Conservation (phyloP, 2,113 vertebrate genomes). For the Cichladusa arquata region DNA sequence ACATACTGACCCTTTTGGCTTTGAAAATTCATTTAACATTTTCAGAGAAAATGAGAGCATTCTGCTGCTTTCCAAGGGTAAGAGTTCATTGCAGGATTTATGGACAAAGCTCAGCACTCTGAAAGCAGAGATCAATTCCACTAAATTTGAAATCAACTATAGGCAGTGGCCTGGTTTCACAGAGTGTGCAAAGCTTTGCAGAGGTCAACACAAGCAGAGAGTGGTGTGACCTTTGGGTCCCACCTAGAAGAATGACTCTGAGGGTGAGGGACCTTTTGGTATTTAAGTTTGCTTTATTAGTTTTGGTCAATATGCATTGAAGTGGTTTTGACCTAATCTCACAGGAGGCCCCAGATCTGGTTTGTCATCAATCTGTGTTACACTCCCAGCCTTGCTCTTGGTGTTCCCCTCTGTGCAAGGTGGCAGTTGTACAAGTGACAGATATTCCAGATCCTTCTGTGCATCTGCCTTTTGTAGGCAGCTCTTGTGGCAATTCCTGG, state of each 20-base stretch:
- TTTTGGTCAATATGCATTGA: constrained; percentile 27
- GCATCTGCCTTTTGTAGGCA: background rate
- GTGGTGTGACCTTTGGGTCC: constrained; percentile 46
- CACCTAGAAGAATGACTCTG: background rate
- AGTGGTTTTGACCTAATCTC: constrained; percentile 39
- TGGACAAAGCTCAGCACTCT: constrained; percentile 21
- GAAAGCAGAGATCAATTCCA: constrained; percentile 64
- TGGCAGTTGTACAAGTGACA: background rate
- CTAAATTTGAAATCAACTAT: constrained; percentile 46
- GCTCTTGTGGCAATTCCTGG: background rate
- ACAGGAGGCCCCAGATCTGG: background rate
- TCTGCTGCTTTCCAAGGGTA: constrained; percentile 38
- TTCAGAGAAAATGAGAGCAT: constrained; percentile 25
- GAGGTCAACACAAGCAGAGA: constrained; percentile 9
- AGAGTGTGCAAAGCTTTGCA: background rate
- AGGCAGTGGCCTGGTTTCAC: constrained; percentile 21
- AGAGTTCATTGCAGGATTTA: constrained; percentile 63
- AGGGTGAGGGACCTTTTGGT: constrained; percentile 58
- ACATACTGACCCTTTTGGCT: constrained; percentile 5
- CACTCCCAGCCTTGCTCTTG: background rate
- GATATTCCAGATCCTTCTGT: background rate
- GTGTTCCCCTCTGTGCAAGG: background rate
- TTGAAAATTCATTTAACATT: constrained; percentile 57
- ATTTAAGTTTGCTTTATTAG: constrained; percentile 65
- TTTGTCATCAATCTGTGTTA: constrained; percentile 1